Evolutionary conservation across 35 echinoderm and acorn worm species (phyloP), one percentile per base, ranked within the genome.

Genomic region (Apostichopus parvimensis): DNA sequence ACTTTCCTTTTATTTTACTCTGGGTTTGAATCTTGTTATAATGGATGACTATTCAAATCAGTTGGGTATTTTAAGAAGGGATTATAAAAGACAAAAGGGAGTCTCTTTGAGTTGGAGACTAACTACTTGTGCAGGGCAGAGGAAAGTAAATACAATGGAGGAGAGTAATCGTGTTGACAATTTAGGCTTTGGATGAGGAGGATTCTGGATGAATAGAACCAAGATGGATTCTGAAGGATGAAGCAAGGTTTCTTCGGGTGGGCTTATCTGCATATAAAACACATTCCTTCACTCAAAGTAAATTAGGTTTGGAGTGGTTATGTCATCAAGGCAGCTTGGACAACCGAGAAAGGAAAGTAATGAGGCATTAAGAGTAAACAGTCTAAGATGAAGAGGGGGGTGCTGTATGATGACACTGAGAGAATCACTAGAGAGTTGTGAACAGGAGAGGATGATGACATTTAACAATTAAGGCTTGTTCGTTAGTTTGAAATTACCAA

Each of bases 241-340:
- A 57, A 75, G 81, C 54, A 84, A n/a, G 81, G 24, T 84, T 84
- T 84, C 55, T 84, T 84, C 24, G 18, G 53, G 81, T 23, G 21
- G 81, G 81, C 81, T 84, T 84, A 84, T 84, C 81, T 84, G 81
- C 81, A 84, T 84, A 84, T 84, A 84, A 84, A 84, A 84, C 81
- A 84, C 81, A 84, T 84, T 84, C 81, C 81, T 84, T 59, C 57
- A 84, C 81, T 84, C 17, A 84, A 84, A 22, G 81, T 84, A 84
- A 84, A 84, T 59, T 84, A 59, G 81, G 81, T 59, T 84, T 58
- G 54, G 81, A 84, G 81, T 58, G 81, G 81, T 58, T 84, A 84
- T 84, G 81, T 84, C 81, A 84, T 58, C 20, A 11, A 58, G 56
- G 81, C 28, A 84, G 55, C 58, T 84, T 84, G 34, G 81, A 58